Percentiles rank a stretch among this genome's conserved stretches.
phyloP scores from a whole-genome alignment of 2,888 invertebrate species.

The Corythucha ciliata region DNA sequence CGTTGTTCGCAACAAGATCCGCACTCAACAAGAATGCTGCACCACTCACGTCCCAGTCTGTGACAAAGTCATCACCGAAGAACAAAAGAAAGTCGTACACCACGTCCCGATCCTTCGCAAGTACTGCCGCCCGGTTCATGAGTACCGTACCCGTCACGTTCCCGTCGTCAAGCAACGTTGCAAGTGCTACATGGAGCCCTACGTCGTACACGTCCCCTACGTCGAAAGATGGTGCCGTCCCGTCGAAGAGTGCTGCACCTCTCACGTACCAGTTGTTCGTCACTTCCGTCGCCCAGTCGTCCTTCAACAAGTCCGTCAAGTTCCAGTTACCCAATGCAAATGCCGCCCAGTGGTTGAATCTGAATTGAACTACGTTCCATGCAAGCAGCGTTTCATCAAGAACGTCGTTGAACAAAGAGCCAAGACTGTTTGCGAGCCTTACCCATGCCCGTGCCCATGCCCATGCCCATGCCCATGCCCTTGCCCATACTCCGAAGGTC shows the following conservation, averaged over 20 bases:
- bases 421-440: conserved; percentile 9
- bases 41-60: conserved; percentile 17
- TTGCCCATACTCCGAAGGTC: no score
- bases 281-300: conserved; percentile 13
- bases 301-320: conserved; percentile 11
- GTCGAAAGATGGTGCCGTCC: conserved; percentile 11
- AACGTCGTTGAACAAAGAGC: conserved; percentile 15
- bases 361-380: conserved; percentile 17
- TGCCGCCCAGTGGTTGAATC: conserved; percentile 9
- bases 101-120: conserved; percentile 18
- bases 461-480: no score
- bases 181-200: conserved; percentile 13
- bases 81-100: conserved; percentile 5
- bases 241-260: conserved; percentile 8
- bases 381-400: conserved; percentile 13
- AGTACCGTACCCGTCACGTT: conserved; percentile 11
- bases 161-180: conserved; percentile 13
- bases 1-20: conserved; percentile 8
- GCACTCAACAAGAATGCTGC: conserved; percentile 13
- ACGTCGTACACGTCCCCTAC: conserved; percentile 16
- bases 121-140: conserved; percentile 3
- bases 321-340: conserved; percentile 8
- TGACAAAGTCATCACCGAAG: conserved; percentile 7
- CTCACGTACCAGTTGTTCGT: conserved; percentile 16
- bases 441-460: no score